Percentiles rank a stretch among this genome's conserved stretches.
Evolutionary conservation across 2,113 vertebrate genomes (phyloP).

Genomic region (Hyaena hyaena): DNA sequence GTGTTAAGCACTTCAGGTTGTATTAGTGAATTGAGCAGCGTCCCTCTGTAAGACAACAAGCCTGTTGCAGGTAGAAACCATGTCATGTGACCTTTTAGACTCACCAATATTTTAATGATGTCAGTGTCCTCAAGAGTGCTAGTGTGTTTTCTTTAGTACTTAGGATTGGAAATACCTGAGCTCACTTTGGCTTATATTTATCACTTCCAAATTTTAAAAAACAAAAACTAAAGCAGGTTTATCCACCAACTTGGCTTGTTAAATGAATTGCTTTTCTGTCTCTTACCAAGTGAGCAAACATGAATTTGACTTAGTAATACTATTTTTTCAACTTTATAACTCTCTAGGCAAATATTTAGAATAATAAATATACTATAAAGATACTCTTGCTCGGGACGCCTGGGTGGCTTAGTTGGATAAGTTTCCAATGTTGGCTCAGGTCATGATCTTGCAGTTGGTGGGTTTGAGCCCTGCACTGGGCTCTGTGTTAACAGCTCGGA

Average conservation of each 20-base stretch:
- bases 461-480: too few relatives aligned
- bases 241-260: background rate
- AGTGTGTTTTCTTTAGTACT: background rate
- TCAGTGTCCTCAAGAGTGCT: background rate
- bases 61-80: background rate
- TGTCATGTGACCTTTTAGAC: background rate
- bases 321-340: background rate
- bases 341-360: background rate
- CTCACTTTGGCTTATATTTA: background rate
- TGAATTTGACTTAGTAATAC: conserved; percentile 7
- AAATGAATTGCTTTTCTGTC: background rate
- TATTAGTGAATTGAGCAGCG: background rate
- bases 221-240: background rate
- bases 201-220: conserved; percentile 27
- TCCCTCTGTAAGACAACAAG: background rate
- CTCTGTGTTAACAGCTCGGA: too few relatives aligned
- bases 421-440: too few relatives aligned
- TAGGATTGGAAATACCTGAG: background rate
- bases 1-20: background rate
- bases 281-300: background rate
- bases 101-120: background rate
- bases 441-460: too few relatives aligned
- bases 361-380: background rate
- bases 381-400: background rate
- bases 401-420: too few relatives aligned